Base-by-base conservation (phyloP, 2,888 invertebrate species). In the Limnephilus rhombicus region DNA sequence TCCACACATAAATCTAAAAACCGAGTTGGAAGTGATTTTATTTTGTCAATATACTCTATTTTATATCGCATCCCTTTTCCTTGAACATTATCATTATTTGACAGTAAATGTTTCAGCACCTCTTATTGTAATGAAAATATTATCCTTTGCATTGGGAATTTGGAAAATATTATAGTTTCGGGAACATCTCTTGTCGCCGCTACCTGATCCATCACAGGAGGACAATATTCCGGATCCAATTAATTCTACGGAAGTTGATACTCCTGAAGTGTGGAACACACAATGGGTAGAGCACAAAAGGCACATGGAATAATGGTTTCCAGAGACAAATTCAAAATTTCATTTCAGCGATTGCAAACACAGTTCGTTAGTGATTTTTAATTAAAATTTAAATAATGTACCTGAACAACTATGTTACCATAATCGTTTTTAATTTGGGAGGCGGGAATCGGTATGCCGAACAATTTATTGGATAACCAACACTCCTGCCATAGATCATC, bases 161-260 rank as follows among this genome's bases (percentile, higher is more conserved):
- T n/a, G 9, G 68, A 68, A 68, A 5, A 68, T 68, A 68, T 68
- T 24, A 5, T 5, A 68, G 68, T 68, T 68, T 68, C 24, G 24
- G n/a, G n/a, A 37, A 83, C 31, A 41, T 41, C 83, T 24, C 37
- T 18, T 83, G 83, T 34, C 37, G 18, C 7, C 9, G 83, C n/a
- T 83, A 83, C 68, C 83, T 83, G 37, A 83, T 37, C 24, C 37
- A 37, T 83, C 83, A 83, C 83, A 83, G 15, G 83, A 83, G 83
- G 37, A 41, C 37, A 83, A 83, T 83, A 83, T 34, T 34, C 83
- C 37, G 37, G 34, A 15, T 83, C 83, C 37, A 83, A 83, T 83
- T 83, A 83, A 37, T 83, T 83, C 83, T n/a, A 18, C 37, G 83
- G 37, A 41, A 83, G 34, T 41, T 7, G 18, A 83, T 37, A 37